Evolutionary conservation across 2,888 invertebrate genomes (phyloP).

Genomic region (Drosophila paranaensis): DNA sequence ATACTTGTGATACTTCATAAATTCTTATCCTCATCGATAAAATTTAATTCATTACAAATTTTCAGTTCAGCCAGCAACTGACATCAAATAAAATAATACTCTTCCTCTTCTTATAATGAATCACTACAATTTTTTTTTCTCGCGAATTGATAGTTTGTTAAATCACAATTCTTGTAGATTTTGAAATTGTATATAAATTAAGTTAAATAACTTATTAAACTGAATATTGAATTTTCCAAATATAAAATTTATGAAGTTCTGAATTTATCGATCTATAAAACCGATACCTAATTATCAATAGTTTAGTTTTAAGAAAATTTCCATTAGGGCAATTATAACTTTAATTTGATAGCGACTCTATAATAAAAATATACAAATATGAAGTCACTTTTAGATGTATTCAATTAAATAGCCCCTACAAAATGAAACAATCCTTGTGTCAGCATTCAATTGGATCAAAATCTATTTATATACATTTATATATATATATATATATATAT

Average conservation of each 20-base stretch:
- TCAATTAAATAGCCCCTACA: background rate
- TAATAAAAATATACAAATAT: background rate
- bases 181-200: background rate
- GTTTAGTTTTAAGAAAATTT: background rate
- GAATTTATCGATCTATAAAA: background rate
- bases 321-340: background rate
- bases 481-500: background rate
- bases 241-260: background rate
- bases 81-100: background rate
- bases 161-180: background rate
- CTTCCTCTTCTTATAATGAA: background rate
- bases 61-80: background rate
- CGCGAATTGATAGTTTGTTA: background rate
- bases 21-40: constrained; percentile 13
- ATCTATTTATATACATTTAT: no score
- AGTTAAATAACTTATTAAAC: background rate
- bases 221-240: background rate
- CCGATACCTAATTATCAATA: background rate
- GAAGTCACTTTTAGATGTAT: background rate
- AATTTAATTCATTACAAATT: background rate
- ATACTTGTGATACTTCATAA: constrained; percentile 12
- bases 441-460: background rate
- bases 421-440: background rate
- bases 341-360: background rate
- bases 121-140: background rate